Conservation (phyloP, 2,888 invertebrate species). For the Vanessa cardui region DNA sequence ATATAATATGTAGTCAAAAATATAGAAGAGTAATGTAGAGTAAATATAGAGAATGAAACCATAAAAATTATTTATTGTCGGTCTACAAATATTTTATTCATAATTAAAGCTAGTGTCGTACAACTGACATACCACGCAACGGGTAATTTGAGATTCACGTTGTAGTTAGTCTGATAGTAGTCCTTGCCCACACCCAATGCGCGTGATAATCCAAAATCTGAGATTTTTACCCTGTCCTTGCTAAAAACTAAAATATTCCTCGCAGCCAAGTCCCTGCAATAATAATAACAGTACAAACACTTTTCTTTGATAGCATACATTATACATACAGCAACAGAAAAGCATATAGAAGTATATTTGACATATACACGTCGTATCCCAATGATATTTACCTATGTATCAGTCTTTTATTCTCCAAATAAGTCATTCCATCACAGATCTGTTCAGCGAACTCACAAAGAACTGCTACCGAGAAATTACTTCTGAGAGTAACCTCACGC, state of each 20-base stretch:
- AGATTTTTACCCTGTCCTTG: slow-evolving; percentile 98
- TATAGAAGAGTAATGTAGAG: neutral
- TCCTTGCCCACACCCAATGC: slow-evolving; percentile 98
- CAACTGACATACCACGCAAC: slow-evolving; percentile 92
- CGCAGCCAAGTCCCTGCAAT: slow-evolving; percentile 96
- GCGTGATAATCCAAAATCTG: slow-evolving; percentile 97
- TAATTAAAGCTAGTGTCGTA: no score
- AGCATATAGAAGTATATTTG: no score
- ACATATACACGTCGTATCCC: neutral
- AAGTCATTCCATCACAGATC: slow-evolving; percentile 99
- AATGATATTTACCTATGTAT: slow-evolving; percentile 89
- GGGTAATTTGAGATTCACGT: slow-evolving; percentile 97
- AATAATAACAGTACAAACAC: neutral
- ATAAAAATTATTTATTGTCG: no score
- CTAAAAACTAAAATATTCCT: slow-evolving; percentile 98
- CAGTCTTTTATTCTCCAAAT: slow-evolving; percentile 96
- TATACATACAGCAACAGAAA: no score
- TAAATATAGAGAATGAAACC: neutral
- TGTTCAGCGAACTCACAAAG: slow-evolving; percentile 98
- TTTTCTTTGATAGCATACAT: neutral
- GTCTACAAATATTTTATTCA: no score
- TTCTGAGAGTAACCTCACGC: slow-evolving; percentile 93
- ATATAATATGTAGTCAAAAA: neutral
- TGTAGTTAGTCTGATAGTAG: slow-evolving; percentile 99
- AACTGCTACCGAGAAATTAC: slow-evolving; percentile 95